phyloP scores from a whole-genome alignment of 2,113 vertebrate species.

The Gila orcuttii region DNA sequence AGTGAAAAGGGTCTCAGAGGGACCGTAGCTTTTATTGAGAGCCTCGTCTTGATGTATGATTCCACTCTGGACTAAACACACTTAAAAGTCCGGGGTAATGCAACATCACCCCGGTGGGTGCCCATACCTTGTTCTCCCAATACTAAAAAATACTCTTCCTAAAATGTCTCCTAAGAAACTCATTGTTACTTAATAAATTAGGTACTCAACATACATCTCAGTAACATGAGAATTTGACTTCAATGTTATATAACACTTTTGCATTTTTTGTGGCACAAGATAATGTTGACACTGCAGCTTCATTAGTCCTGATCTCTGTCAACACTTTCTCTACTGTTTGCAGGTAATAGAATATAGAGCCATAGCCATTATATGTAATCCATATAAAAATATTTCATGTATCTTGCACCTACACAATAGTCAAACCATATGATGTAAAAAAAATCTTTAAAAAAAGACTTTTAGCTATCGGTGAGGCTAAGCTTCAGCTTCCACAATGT shows the following conservation, averaged over 20 bases:
- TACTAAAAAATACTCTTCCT: background rate
- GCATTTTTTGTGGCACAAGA: background rate
- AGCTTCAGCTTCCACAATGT: background rate
- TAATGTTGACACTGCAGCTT: background rate
- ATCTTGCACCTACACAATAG: background rate
- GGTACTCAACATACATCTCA: background rate
- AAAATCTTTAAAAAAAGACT: background rate
- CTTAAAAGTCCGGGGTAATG: slow-evolving; percentile 34
- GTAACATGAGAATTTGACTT: background rate
- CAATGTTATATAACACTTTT: background rate
- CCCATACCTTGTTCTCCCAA: background rate
- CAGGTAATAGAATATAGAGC: slow-evolving; percentile 19
- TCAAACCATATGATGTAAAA: background rate
- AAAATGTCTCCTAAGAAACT: background rate
- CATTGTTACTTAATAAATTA: background rate
- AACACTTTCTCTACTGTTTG: background rate
- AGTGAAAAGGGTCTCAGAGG: slow-evolving; percentile 30
- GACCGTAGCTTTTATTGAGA: slow-evolving; percentile 38
- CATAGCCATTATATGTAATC: background rate
- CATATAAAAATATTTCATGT: background rate
- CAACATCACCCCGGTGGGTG: slow-evolving; percentile 13
- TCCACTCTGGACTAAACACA: slow-evolving; percentile 27
- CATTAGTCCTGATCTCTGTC: slow-evolving; percentile 4
- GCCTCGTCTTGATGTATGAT: slow-evolving; percentile 23
- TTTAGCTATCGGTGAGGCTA: background rate